phyloP scores from a whole-genome alignment of 2,797 vertebrate genomes.

The Perdix hodgsoniae region DNA sequence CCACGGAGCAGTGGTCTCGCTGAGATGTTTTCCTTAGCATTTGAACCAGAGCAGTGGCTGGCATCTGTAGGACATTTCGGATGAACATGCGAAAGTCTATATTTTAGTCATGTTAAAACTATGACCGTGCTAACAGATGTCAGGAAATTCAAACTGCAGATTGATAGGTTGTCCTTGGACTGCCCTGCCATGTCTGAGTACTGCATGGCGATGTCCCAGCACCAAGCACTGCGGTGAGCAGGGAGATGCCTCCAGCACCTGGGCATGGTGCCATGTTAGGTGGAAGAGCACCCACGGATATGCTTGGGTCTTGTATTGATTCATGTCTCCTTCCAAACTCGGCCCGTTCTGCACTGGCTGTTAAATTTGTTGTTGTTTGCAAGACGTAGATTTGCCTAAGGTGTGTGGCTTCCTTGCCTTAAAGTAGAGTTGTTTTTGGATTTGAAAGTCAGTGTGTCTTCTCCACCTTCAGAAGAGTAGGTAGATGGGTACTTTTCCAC shows the following conservation, averaged over 20 bases:
- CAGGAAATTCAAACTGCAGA: conserved; percentile 62
- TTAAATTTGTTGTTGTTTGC: not conserved
- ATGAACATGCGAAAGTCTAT: conserved; percentile 42
- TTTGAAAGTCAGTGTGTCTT: not conserved
- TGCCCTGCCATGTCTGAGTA: not conserved
- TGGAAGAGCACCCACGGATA: not conserved
- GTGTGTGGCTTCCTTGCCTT: rapidly evolving
- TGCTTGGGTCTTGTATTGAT: not conserved
- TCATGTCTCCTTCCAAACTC: not conserved
- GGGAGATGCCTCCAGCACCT: not conserved
- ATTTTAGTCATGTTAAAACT: conserved; percentile 65
- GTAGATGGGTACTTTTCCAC: not conserved
- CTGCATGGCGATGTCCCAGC: rapidly evolving
- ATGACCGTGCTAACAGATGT: conserved; percentile 49
- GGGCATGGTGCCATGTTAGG: not conserved
- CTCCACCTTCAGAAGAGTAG: not conserved
- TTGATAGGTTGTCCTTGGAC: conserved; percentile 43
- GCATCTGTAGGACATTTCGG: not conserved
- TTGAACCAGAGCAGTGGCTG: conserved; percentile 60
- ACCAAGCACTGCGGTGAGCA: rapidly evolving
- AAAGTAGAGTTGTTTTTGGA: not conserved
- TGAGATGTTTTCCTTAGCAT: conserved; percentile 66
- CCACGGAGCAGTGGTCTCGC: conserved; percentile 8
- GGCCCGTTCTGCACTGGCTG: not conserved
- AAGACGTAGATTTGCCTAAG: not conserved